Percentiles rank a stretch among this genome's conserved stretches.
Evolutionary conservation across 2,113 vertebrate species (phyloP).

Genomic region (Chelonoidis abingdonii): DNA sequence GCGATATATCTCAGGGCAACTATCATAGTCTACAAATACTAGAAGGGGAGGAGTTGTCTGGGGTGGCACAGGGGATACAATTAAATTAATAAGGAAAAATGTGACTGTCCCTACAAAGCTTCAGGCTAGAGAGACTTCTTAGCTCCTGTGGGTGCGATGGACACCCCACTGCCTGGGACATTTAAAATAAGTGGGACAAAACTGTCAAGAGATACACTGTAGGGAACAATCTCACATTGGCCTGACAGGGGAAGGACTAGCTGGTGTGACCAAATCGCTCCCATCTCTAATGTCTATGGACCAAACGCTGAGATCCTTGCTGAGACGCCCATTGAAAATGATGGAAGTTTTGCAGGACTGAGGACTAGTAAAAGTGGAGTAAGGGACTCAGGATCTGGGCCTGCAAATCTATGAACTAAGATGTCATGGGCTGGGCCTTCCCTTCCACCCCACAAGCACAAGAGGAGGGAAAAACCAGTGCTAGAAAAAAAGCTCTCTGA

Average conservation of each 20-base stretch:
- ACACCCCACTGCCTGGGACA: background rate
- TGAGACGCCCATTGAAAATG: background rate
- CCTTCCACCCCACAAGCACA: constrained; percentile 14
- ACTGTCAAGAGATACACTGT: background rate
- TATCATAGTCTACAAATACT: constrained; percentile 25
- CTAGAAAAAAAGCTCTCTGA: background rate
- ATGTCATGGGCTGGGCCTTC: constrained; percentile 37
- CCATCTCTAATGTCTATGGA: background rate
- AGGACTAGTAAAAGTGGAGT: constrained; percentile 11
- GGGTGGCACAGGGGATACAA: background rate
- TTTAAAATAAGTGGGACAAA: background rate
- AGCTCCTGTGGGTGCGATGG: background rate
- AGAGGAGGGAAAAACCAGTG: background rate
- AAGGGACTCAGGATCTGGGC: constrained; percentile 13
- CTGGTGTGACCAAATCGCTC: background rate
- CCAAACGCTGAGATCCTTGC: background rate
- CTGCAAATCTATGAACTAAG: background rate
- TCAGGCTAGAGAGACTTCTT: background rate
- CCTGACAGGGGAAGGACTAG: background rate
- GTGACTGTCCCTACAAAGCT: background rate
- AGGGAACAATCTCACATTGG: background rate
- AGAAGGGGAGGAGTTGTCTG: background rate
- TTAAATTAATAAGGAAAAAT: background rate
- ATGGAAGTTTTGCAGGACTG: background rate
- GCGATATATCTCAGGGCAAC: background rate